A percentile compares a stretch with the other conserved stretches of the same genome.
phyloP scores from a whole-genome alignment of 2,113 vertebrate genomes.

The Sminthopsis crassicaudata region DNA sequence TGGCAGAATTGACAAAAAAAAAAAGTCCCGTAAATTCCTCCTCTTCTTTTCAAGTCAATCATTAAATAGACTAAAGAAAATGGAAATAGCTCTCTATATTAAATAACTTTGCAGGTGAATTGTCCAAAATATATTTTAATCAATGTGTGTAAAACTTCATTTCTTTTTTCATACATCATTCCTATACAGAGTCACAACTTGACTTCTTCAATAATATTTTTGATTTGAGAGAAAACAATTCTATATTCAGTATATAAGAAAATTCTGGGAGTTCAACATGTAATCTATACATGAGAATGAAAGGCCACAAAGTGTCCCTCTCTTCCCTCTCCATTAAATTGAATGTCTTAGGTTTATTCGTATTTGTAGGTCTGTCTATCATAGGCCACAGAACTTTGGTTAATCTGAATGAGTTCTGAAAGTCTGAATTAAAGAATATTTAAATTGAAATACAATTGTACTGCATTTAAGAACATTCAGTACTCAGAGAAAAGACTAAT shows the following conservation, averaged over 20 bases:
- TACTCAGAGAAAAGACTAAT: not conserved
- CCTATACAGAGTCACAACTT: not conserved
- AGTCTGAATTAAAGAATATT: conserved; percentile 8
- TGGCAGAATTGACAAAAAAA: not conserved
- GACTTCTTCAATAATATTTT: conserved; percentile 4
- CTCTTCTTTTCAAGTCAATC: conserved; percentile 23
- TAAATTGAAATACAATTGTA: not conserved
- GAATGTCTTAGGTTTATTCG: not conserved
- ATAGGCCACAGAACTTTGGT: not conserved
- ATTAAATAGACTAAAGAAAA: not conserved
- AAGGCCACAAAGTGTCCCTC: not conserved
- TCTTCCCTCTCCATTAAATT: not conserved
- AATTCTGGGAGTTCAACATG: not conserved
- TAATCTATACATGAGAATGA: not conserved
- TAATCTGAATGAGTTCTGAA: not conserved
- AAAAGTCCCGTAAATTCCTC: not conserved
- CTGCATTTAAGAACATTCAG: not conserved
- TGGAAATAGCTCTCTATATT: not conserved
- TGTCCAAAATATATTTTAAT: not conserved
- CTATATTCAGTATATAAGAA: not conserved
- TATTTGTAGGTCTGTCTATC: not conserved
- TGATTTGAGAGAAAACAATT: not conserved
- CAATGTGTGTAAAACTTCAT: not conserved
- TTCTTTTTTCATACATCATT: not conserved
- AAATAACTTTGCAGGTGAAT: not conserved